Evolutionary conservation across 2,797 vertebrate genomes (phyloP).

Genomic region (Eurystomus glaucurus): DNA sequence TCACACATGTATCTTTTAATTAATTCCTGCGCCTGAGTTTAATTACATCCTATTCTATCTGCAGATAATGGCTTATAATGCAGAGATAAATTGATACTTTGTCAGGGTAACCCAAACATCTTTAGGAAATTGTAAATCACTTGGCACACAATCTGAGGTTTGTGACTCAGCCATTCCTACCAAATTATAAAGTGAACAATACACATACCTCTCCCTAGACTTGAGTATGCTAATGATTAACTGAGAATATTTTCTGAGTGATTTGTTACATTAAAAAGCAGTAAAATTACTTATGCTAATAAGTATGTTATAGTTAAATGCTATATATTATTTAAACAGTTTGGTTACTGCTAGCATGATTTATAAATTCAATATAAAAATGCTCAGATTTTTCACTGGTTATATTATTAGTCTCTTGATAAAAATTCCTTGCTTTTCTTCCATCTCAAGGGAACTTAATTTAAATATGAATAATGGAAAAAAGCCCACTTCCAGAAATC

Average conservation of each 20-base stretch:
- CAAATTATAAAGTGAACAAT: slow-evolving; percentile 49
- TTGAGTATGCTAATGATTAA: slow-evolving; percentile 36
- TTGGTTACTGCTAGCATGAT: slow-evolving; percentile 67
- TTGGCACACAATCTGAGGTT: neutral
- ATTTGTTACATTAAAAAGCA: slow-evolving; percentile 61
- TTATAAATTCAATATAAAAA: slow-evolving; percentile 77
- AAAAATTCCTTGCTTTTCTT: slow-evolving; percentile 81
- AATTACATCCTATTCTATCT: slow-evolving; percentile 18
- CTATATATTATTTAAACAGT: slow-evolving; percentile 63
- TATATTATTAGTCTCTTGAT: slow-evolving; percentile 81
- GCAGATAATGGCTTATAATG: neutral
- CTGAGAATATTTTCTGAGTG: slow-evolving; percentile 38
- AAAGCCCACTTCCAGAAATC: slow-evolving; percentile 68
- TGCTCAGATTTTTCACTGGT: slow-evolving; percentile 70
- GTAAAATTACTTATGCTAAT: slow-evolving; percentile 53
- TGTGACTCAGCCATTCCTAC: slow-evolving; percentile 49
- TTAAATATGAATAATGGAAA: slow-evolving; percentile 83
- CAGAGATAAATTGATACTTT: slow-evolving; percentile 18
- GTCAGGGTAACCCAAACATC: slow-evolving; percentile 21
- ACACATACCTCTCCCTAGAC: neutral
- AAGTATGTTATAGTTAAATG: slow-evolving; percentile 54
- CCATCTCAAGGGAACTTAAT: slow-evolving; percentile 80
- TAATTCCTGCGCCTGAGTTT: slow-evolving; percentile 33
- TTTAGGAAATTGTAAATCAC: slow-evolving; percentile 46
- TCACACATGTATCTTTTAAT: slow-evolving; percentile 20